A percentile compares a stretch with the other conserved stretches of the same genome.
Conservation (phyloP, 2,113 vertebrate genomes). For the Picathartes gymnocephalus region DNA sequence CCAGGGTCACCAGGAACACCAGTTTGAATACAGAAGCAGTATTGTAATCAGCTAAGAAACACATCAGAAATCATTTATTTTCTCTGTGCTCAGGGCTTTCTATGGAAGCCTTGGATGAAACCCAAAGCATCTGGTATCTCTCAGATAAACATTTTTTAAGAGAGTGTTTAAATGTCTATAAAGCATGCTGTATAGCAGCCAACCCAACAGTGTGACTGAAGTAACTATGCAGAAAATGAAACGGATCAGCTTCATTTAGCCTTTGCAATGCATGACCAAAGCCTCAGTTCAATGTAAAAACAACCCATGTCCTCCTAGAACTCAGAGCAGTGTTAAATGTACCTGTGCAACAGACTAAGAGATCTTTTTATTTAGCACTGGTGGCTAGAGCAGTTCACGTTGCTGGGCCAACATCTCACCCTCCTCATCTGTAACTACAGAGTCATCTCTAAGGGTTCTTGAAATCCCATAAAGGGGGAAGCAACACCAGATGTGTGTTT, state of each 20-base stretch:
- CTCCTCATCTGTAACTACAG: neutral
- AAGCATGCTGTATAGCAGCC: neutral
- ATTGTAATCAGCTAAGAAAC: neutral
- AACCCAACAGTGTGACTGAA: neutral
- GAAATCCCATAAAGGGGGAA: neutral
- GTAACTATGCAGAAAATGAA: neutral
- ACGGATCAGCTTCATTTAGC: neutral
- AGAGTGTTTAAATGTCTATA: neutral
- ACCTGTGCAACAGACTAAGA: neutral
- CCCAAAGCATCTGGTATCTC: slow-evolving; percentile 50
- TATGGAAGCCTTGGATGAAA: slow-evolving; percentile 22
- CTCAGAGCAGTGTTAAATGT: neutral
- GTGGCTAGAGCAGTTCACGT: neutral
- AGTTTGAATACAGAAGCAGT: neutral
- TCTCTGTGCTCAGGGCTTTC: neutral
- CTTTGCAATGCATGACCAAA: neutral
- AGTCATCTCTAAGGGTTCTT: neutral
- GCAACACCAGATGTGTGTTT: neutral
- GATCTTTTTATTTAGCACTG: neutral
- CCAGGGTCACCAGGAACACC: neutral
- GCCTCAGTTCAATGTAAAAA: neutral
- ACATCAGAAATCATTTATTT: neutral
- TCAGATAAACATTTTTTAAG: slow-evolving; percentile 24
- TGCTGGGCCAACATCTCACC: neutral
- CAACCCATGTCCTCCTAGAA: neutral